Conservation (phyloP, 1,140 invertebrate genomes). For the Polyergus mexicanus region DNA sequence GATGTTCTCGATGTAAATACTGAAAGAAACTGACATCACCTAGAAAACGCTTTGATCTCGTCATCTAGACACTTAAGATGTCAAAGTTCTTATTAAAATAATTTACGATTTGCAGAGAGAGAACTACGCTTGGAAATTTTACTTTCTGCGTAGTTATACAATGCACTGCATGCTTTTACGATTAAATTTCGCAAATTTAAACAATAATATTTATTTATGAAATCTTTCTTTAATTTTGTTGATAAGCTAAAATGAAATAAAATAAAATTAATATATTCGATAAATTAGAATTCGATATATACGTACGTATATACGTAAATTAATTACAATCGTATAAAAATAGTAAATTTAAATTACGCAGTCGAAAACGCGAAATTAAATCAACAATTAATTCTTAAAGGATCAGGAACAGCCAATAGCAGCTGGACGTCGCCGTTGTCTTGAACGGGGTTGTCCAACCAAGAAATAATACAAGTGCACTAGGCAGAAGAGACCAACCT, state of each 20-base stretch:
- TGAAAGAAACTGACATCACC: slow-evolving; percentile 76
- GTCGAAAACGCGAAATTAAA: slow-evolving; percentile 28
- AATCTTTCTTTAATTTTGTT: not conserved
- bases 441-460: slow-evolving; percentile 80
- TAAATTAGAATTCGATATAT: not conserved
- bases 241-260: not conserved
- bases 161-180: not conserved
- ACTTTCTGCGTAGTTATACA: slow-evolving; percentile 5
- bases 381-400: slow-evolving; percentile 66
- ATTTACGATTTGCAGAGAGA: slow-evolving; percentile 66
- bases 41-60: slow-evolving; percentile 79
- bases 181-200: slow-evolving; percentile 10
- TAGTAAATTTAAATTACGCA: not conserved
- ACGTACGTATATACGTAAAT: not conserved
- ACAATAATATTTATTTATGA: slow-evolving; percentile 5
- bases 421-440: slow-evolving; percentile 82
- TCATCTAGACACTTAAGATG: slow-evolving; percentile 79
- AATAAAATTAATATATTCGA: not conserved
- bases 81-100: slow-evolving; percentile 81
- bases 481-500: slow-evolving; percentile 78
- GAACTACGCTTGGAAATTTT: slow-evolving; percentile 52
- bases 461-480: slow-evolving; percentile 84
- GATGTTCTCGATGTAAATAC: slow-evolving; percentile 81
- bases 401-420: slow-evolving; percentile 75
- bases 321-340: not conserved